Evolutionary conservation across 2,888 invertebrate genomes (phyloP).

Genomic region (Entomobrya multifasciata): DNA sequence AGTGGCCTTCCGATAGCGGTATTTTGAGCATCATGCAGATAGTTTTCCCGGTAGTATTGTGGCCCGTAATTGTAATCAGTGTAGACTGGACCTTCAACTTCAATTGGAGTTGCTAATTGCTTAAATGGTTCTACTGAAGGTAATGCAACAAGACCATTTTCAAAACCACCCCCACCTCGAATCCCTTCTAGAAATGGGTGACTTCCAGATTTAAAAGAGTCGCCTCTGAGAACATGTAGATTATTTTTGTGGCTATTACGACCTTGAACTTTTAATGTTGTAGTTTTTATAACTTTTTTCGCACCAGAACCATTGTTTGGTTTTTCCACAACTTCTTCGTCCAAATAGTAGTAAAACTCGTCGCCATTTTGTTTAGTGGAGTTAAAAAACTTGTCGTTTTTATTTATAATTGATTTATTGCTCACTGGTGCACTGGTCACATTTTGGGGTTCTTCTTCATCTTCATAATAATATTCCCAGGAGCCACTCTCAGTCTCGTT

Average conservation of each 20-base stretch:
- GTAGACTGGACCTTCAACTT: slow-evolving; percentile 33
- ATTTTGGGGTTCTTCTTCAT: slow-evolving; percentile 10
- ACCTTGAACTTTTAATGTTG: slow-evolving; percentile 3
- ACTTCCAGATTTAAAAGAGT: slow-evolving; percentile 27
- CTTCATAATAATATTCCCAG: slow-evolving; percentile 36
- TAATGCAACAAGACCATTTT: not conserved
- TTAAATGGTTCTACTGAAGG: slow-evolving; percentile 21
- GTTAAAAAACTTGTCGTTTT: slow-evolving; percentile 10
- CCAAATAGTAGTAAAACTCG: slow-evolving; percentile 49
- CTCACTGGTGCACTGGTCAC: not conserved
- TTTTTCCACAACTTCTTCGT: slow-evolving; percentile 33
- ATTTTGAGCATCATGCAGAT: not conserved
- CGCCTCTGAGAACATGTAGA: not conserved
- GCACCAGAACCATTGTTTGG: slow-evolving; percentile 13
- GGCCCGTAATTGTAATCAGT: slow-evolving; percentile 32
- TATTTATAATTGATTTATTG: not conserved
- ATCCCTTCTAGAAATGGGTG: not conserved
- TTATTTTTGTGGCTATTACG: not conserved
- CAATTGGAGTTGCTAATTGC: slow-evolving; percentile 17
- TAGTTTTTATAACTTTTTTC: slow-evolving; percentile 8
- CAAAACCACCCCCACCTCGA: not conserved
- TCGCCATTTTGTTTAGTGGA: not conserved
- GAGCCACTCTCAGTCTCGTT: slow-evolving; percentile 25
- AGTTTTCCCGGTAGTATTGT: not conserved
- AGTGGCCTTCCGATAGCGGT: not conserved